phyloP scores from a whole-genome alignment of 2,888 invertebrate genomes.

The Dastarcus helophoroides region DNA sequence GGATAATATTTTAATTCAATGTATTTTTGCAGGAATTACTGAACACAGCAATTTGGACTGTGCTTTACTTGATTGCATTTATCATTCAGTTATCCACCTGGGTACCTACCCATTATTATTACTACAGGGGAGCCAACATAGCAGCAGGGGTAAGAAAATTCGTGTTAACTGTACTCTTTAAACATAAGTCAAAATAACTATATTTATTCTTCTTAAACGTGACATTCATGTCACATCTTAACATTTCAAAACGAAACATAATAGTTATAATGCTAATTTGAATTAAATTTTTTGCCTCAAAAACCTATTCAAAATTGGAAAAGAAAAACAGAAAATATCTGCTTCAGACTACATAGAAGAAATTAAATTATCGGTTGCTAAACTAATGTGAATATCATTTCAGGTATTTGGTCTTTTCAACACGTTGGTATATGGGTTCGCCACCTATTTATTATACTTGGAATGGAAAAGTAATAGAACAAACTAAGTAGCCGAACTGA shows the following conservation, averaged over 20 bases:
- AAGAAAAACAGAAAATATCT: no score
- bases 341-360: no score
- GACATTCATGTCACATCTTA: no score
- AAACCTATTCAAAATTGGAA: no score
- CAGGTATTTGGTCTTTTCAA: constrained; percentile 77
- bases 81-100: constrained; percentile 63
- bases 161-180: no score
- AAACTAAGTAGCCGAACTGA: constrained; percentile 12
- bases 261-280: constrained; percentile 1
- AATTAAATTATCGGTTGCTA: no score
- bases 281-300: constrained; percentile 9
- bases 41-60: constrained; percentile 56
- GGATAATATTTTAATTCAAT: no score
- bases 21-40: constrained; percentile 64
- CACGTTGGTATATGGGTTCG: constrained; percentile 64
- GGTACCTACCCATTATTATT: constrained; percentile 33
- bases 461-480: constrained; percentile 53
- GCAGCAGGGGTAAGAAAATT: constrained; percentile 74
- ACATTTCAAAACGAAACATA: no score
- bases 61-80: constrained; percentile 68
- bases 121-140: constrained; percentile 46
- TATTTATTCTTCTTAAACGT: no score
- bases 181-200: no score
- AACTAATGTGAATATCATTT: constrained; percentile 25
- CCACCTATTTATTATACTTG: constrained; percentile 61